Evolutionary conservation across 2,888 invertebrate species (phyloP), one percentile per base, ranked within the genome.

Genomic region (Onchidella celtica): DNA sequence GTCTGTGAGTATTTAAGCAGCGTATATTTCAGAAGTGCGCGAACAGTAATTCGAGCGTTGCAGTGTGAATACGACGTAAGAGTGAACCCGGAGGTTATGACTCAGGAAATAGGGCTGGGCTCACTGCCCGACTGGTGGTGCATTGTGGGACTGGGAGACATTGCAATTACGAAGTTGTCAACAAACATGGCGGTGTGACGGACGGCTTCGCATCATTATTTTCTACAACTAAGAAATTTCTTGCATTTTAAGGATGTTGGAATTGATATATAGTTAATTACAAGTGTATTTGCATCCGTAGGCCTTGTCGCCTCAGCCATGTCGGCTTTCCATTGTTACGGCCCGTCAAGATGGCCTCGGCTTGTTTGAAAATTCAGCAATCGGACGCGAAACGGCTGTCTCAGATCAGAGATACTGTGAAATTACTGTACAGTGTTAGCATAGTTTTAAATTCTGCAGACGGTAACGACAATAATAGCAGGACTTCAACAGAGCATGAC

Each of bases 111-210:
- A 47, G 17, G 6, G 47, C 6, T 47, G 17, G 47, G 47, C 9
- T 47, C 17, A 47, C 17, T 6, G 47, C 6, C 6, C 6, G 17
- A 47, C 6, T 47, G 47, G 47, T 6, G 17, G 47, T 47, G 47
- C 47, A 47, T 47, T 47, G 47, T 47, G 47, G 47, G 47, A 11
- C 9, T 47, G 47, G 47, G 47, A 11, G 47, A 11, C 17, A 47
- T 17, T 47, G 47, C 9, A 47, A 47, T 6, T 11, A 47, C 47
- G 47, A 47, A n/a, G n/a, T 17, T 69, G 40, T 69, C 68, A 69
- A 69, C 68, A 69, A 69, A 69, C 6, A 69, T 69, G 68, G 68
- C 68, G 68, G 36, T 9, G 40, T n/a, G 11, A 66, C 66, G 3
- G 65, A 32, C 4, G 9, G 4, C 57, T 14, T 21, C 57, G 57